A percentile compares a stretch with the other conserved stretches of the same genome.
Conservation (phyloP, 1,140 invertebrate genomes). For the Drosophila busckii region DNA sequence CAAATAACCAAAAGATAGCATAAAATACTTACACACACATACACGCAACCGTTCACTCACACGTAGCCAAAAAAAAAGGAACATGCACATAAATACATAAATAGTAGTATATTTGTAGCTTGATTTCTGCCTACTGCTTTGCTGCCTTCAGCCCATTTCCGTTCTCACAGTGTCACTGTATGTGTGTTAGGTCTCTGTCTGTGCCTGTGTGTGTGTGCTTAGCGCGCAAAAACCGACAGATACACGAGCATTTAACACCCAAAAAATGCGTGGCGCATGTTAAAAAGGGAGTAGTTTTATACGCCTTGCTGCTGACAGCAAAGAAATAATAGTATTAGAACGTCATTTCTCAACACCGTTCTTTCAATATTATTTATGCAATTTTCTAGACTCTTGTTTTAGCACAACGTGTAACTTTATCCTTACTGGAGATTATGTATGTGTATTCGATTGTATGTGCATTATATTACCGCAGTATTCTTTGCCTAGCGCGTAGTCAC, state of each 20-base stretch:
- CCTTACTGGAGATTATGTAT: too few relatives aligned
- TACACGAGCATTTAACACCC: conserved; percentile 76
- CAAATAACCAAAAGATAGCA: conserved; percentile 42
- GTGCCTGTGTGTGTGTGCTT: conserved; percentile 31
- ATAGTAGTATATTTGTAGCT: conserved; percentile 43
- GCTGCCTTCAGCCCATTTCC: too few relatives aligned
- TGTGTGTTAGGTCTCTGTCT: conserved; percentile 6
- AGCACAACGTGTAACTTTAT: too few relatives aligned
- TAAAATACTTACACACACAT: conserved; percentile 35
- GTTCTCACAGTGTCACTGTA: conserved; percentile 14
- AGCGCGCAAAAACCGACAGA: conserved; percentile 75
- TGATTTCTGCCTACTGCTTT: conserved; percentile 49
- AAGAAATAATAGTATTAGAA: not conserved
- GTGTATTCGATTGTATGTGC: conserved; percentile 11
- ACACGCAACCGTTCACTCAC: conserved; percentile 1
- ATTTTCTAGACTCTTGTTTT: too few relatives aligned
- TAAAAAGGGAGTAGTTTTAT: conserved; percentile 55
- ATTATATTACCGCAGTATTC: conserved; percentile 30
- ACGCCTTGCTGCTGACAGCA: too few relatives aligned
- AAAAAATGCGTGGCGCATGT: conserved; percentile 68
- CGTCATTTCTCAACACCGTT: not conserved
- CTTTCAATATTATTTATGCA: too few relatives aligned
- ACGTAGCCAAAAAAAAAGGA: conserved; percentile 17
- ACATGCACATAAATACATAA: conserved; percentile 46
- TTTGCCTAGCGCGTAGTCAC: conserved; percentile 38